phyloP scores from a whole-genome alignment of 2,797 vertebrate genomes.

The Enteromius fasciolatus region DNA sequence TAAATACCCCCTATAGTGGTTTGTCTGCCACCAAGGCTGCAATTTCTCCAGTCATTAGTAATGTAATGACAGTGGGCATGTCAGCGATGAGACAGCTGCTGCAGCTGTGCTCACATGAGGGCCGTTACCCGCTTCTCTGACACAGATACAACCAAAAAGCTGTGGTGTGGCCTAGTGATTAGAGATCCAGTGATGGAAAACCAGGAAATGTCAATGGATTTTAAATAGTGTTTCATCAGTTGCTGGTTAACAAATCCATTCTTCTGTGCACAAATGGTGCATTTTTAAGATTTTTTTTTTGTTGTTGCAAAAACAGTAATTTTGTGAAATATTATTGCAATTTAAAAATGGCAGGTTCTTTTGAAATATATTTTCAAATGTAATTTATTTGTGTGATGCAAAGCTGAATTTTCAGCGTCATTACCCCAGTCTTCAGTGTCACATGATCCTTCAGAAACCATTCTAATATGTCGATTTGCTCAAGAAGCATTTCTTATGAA shows the following conservation, averaged over 20 bases:
- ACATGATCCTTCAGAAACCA: background rate
- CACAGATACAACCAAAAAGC: background rate
- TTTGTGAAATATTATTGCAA: background rate
- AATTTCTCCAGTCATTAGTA: constrained; percentile 73
- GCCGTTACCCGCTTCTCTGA: constrained; percentile 15
- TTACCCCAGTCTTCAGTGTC: background rate
- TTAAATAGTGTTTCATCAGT: background rate
- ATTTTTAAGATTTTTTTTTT: background rate
- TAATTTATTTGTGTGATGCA: background rate
- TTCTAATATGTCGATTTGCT: background rate
- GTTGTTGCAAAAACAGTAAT: background rate
- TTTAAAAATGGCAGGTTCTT: background rate
- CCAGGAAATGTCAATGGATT: background rate
- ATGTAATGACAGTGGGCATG: constrained; percentile 73
- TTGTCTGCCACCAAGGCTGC: constrained; percentile 68
- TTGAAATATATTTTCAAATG: background rate
- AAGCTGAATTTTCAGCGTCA: background rate
- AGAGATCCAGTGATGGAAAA: background rate
- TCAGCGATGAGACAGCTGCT: constrained; percentile 64
- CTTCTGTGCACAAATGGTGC: background rate
- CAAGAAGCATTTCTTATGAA: background rate
- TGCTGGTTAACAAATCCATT: background rate
- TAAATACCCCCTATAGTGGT: constrained; percentile 66
- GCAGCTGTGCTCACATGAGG: constrained; percentile 71
- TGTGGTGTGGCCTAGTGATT: background rate